Evolutionary conservation across 1,140 invertebrate species (phyloP).

Genomic region (Drosophila ananassae): DNA sequence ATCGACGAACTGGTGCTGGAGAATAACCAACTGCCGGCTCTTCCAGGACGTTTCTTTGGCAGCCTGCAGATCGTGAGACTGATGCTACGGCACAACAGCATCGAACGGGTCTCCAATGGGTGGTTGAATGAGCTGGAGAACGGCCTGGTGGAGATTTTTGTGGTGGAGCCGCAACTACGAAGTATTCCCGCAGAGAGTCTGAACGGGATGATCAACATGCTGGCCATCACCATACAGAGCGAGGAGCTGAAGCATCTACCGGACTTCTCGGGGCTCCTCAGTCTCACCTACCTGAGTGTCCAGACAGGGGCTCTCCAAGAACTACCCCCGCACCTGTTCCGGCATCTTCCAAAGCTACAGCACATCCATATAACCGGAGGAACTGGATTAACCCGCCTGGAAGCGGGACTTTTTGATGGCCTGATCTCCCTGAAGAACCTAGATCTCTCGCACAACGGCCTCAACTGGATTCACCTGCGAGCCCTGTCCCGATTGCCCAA

Average conservation of each 20-base stretch:
- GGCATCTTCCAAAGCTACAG: slow-evolving; percentile 89
- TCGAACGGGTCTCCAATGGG: slow-evolving; percentile 91
- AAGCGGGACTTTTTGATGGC: slow-evolving; percentile 90
- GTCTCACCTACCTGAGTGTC: slow-evolving; percentile 88
- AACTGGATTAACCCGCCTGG: slow-evolving; percentile 87
- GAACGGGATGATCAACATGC: slow-evolving; percentile 89
- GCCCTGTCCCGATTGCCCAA: slow-evolving; percentile 89
- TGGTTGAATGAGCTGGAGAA: slow-evolving; percentile 92
- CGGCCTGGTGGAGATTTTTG: slow-evolving; percentile 91
- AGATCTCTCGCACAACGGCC: slow-evolving; percentile 91
- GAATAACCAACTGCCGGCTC: slow-evolving; percentile 92
- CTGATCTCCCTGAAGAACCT: slow-evolving; percentile 89
- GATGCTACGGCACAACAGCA: slow-evolving; percentile 92
- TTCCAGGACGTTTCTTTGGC: slow-evolving; percentile 91
- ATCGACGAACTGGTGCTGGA: slow-evolving; percentile 94
- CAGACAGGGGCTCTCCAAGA: slow-evolving; percentile 89
- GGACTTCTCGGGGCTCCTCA: slow-evolving; percentile 87
- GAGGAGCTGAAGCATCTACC: slow-evolving; percentile 90
- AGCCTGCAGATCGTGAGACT: slow-evolving; percentile 90
- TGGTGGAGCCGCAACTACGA: slow-evolving; percentile 92
- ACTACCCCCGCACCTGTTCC: slow-evolving; percentile 89
- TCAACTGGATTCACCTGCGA: slow-evolving; percentile 91
- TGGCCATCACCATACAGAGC: slow-evolving; percentile 92
- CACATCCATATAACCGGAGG: slow-evolving; percentile 90
- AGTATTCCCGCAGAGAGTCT: slow-evolving; percentile 91